Conservation (phyloP, 2,113 vertebrate species). For the Circaetus cinerascens region DNA sequence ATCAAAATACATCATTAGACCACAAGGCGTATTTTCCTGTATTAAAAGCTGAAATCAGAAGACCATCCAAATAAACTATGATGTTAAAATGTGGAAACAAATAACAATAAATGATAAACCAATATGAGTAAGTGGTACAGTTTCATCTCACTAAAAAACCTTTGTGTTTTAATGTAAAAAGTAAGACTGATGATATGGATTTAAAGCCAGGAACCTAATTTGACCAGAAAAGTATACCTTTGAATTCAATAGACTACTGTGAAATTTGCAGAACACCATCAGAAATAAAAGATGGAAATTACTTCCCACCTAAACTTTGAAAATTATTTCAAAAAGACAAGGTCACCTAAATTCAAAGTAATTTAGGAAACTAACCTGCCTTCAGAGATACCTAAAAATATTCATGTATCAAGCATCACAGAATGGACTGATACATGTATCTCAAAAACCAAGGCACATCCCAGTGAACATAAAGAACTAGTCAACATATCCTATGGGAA, state of each 20-base stretch:
- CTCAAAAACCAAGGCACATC: not conserved
- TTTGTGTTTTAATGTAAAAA: not conserved
- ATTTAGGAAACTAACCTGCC: not conserved
- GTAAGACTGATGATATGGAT: not conserved
- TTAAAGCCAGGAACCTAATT: not conserved
- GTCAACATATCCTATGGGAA: not conserved
- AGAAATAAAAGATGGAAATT: not conserved
- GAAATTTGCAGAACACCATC: not conserved
- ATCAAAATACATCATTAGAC: slow-evolving; percentile 38
- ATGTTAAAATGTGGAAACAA: not conserved
- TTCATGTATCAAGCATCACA: not conserved
- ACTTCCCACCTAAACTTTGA: not conserved
- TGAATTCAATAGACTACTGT: not conserved
- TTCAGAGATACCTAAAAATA: not conserved
- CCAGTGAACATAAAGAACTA: not conserved
- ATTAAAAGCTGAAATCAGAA: not conserved
- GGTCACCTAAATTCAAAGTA: not conserved
- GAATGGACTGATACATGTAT: not conserved
- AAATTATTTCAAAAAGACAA: not conserved
- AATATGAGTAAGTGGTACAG: not conserved
- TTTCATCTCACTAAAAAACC: not conserved
- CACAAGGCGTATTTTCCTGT: not conserved
- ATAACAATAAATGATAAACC: not conserved
- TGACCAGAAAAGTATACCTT: not conserved
- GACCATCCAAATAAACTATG: not conserved